phyloP scores from a whole-genome alignment of 2,113 vertebrate species.

The Microtus richardsoni region DNA sequence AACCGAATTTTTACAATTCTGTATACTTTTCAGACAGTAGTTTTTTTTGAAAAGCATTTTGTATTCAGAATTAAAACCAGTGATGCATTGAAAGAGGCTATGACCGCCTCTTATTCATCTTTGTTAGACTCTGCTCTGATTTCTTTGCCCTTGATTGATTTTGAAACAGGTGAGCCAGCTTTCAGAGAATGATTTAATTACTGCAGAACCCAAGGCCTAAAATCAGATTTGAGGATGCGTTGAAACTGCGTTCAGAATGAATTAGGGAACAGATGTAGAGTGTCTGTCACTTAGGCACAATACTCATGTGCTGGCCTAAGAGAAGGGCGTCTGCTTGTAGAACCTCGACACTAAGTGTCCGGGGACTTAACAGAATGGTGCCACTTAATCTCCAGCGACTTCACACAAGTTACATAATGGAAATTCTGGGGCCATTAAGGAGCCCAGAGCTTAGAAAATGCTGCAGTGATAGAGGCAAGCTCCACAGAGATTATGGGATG shows the following conservation, averaged over 20 bases:
- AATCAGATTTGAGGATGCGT: conserved; percentile 86
- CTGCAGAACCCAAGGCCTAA: conserved; percentile 77
- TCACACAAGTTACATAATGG: conserved; percentile 33
- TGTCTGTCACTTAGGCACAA: conserved; percentile 64
- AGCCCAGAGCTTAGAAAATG: conserved; percentile 36
- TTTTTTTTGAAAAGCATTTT: conserved; percentile 38
- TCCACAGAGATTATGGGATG: conserved; percentile 53
- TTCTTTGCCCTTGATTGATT: conserved; percentile 84
- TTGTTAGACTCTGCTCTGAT: conserved; percentile 79
- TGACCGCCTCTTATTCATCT: conserved; percentile 51
- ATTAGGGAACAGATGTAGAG: conserved; percentile 77
- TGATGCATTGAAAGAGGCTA: conserved; percentile 58
- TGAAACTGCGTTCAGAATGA: conserved; percentile 77
- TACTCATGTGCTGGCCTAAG: conserved; percentile 64
- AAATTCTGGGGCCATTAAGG: not conserved
- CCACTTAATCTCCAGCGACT: conserved; percentile 74
- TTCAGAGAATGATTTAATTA: conserved; percentile 87
- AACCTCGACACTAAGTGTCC: conserved; percentile 75
- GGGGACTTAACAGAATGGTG: conserved; percentile 63
- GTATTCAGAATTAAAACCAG: conserved; percentile 15
- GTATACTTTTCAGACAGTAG: not conserved
- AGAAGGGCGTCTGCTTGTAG: conserved; percentile 54
- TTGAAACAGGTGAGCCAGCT: conserved; percentile 81
- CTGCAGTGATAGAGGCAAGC: not conserved
- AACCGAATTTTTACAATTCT: conserved; percentile 31